These are phyloP conservation scores for Drosophila hamatofila DNA, from an alignment of 2,888 invertebrate species.

Conservation along the genomic window DNA sequence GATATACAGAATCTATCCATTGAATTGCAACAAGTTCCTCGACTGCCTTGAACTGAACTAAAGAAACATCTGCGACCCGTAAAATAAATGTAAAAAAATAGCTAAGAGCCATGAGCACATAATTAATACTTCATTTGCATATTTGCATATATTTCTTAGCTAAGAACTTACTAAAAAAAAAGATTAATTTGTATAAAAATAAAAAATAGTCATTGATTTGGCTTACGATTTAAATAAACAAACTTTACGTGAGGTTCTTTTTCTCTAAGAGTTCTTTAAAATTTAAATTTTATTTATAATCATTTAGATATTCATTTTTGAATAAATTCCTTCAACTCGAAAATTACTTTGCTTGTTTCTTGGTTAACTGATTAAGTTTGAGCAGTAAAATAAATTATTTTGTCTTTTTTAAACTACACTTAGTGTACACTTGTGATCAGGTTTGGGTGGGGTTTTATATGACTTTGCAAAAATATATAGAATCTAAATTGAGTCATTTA, in stretches of 20 bases:
- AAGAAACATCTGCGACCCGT: constrained; percentile 21
- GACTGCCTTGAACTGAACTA: constrained; percentile 66
- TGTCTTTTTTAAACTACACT: neutral
- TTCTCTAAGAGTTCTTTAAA: neutral
- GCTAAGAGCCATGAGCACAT: constrained; percentile 16
- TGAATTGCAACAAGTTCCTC: constrained; percentile 48
- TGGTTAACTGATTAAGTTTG: neutral
- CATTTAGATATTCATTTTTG: neutral
- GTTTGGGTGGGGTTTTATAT: neutral
- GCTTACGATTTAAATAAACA: no score
- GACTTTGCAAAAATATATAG: neutral
- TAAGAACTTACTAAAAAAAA: constrained; percentile 19
- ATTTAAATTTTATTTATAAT: neutral
- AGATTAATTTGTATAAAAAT: neutral
- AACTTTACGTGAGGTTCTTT: neutral
- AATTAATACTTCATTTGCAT: constrained; percentile 34
- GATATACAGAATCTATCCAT: constrained; percentile 32
- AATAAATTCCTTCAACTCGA: neutral
- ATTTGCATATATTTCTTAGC: constrained; percentile 24
- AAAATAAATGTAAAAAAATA: neutral
- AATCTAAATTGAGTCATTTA: neutral
- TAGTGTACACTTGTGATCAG: neutral
- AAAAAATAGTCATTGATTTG: neutral
- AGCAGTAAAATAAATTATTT: neutral
- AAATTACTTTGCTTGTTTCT: neutral